Evolutionary conservation across 2,888 invertebrate genomes (phyloP).

Genomic region (Oxytorus armatus): DNA sequence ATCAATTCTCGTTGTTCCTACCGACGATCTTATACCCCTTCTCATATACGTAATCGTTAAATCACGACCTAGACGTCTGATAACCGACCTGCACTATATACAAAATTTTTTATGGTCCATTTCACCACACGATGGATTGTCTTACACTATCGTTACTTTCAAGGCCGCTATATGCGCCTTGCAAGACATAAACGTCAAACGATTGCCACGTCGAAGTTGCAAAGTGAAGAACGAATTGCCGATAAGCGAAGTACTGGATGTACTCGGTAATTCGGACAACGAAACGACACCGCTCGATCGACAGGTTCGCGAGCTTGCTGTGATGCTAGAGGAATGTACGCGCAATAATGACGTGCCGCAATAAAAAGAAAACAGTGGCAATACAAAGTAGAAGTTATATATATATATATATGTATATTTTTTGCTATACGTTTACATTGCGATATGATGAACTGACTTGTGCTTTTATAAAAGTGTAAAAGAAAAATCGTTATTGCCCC

Average conservation of each 20-base stretch:
- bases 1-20: slow-evolving; percentile 60
- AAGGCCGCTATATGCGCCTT: slow-evolving; percentile 71
- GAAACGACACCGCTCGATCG: slow-evolving; percentile 70
- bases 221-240: slow-evolving; percentile 71
- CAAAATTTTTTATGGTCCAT: slow-evolving; percentile 81
- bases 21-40: slow-evolving; percentile 82
- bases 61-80: slow-evolving; percentile 83
- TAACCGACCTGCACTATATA: slow-evolving; percentile 84
- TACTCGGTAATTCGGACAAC: slow-evolving; percentile 64
- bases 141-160: slow-evolving; percentile 73
- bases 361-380: background rate
- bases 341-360: slow-evolving; percentile 52
- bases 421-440: slow-evolving; percentile 52
- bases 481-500: background rate
- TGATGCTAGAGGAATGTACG: slow-evolving; percentile 72
- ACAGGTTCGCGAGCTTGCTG: slow-evolving; percentile 69
- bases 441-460: slow-evolving; percentile 35
- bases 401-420: slow-evolving; percentile 37
- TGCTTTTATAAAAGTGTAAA: slow-evolving; percentile 21
- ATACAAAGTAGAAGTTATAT: slow-evolving; percentile 17
- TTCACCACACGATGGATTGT: slow-evolving; percentile 72
- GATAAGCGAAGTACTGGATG: slow-evolving; percentile 70
- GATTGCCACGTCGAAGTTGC: slow-evolving; percentile 68
- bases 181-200: slow-evolving; percentile 66
- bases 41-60: slow-evolving; percentile 83